Evolutionary conservation across 1,140 invertebrate species (phyloP), one percentile per base, ranked within the genome.

Genomic region (Drosophila miranda): DNA sequence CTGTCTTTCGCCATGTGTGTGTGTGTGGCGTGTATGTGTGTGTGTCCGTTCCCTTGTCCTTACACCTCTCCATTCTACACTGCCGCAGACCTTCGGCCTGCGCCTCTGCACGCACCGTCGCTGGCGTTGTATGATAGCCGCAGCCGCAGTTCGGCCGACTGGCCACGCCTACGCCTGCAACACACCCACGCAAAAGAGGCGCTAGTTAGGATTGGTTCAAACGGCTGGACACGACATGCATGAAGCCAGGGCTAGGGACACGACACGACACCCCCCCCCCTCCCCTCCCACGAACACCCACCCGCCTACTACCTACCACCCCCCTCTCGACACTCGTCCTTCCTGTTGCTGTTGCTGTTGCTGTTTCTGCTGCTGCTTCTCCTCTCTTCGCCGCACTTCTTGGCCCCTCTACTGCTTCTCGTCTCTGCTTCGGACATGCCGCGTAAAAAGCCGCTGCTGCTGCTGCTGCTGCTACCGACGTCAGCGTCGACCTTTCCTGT

Each of bases 171-270:
- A 87, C 78, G 70, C 70, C 38, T 72, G 81, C 75, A 68, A 78
- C 75, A 73, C 76, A 38, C 34, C 74, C 77, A 76, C 77, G 77
- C 77, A 78, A 38, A 83, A 70, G 79, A 82, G 86, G 86, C 81
- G 81, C 78, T 79, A 55, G 69, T 89, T 89, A 75, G 86, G 81
- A 82, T 87, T 89, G 86, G 86, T 86, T 76, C 78, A 63, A 76
- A 64, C 73, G 75, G 59, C 81, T 84, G 80, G 80, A 84, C 78
- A 82, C 23, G 54, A 51, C 46, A 43, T 52, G 50, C 44, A 67
- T 49, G 51, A 45, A 55, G 19, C 19, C 42, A 34, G 19, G 55
- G 45, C 46, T 34, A 16, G 23, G 38, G 26, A 38, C 16, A 30
- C 30, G 30, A 30, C 30, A 9, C 30, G 30, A 23, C 28, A 19